Evolutionary conservation across 2,797 vertebrate genomes (phyloP).

Genomic region (Tapera naevia): DNA sequence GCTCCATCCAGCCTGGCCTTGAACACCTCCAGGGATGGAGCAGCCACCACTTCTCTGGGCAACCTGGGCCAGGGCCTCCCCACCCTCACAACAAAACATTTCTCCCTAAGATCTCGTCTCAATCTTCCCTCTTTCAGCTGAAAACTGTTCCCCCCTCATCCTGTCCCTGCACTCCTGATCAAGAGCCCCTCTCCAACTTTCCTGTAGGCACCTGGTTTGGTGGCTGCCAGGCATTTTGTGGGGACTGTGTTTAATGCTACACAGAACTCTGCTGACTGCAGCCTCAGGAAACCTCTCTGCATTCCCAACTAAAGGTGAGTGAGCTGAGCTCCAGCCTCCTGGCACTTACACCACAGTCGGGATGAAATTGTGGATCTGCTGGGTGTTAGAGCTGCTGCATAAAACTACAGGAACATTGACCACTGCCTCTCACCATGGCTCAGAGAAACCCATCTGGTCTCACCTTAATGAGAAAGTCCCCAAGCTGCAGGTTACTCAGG

Average conservation of each 20-base stretch:
- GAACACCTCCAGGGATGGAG: no score
- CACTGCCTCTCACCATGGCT: rapidly evolving
- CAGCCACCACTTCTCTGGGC: no score
- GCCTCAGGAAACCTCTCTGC: neutral
- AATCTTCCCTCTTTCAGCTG: no score
- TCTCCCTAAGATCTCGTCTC: no score
- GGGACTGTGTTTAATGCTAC: neutral
- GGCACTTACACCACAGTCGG: rapidly evolving
- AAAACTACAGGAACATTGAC: neutral
- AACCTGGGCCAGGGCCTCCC: no score
- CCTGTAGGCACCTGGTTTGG: no score
- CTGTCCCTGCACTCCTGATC: no score
- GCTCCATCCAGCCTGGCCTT: no score
- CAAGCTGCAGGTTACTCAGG: conserved; percentile 86
- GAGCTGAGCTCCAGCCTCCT: neutral
- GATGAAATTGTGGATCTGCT: neutral
- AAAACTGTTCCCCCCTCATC: no score
- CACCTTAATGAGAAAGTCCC: conserved; percentile 93
- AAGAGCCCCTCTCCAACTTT: no score
- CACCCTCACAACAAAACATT: no score
- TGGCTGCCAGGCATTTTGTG: no score
- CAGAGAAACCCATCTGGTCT: neutral
- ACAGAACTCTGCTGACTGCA: neutral
- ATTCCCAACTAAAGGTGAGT: neutral
- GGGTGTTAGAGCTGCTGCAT: rapidly evolving